Evolutionary conservation across 2,888 invertebrate genomes (phyloP).

Genomic region (Calliopum simillimum): DNA sequence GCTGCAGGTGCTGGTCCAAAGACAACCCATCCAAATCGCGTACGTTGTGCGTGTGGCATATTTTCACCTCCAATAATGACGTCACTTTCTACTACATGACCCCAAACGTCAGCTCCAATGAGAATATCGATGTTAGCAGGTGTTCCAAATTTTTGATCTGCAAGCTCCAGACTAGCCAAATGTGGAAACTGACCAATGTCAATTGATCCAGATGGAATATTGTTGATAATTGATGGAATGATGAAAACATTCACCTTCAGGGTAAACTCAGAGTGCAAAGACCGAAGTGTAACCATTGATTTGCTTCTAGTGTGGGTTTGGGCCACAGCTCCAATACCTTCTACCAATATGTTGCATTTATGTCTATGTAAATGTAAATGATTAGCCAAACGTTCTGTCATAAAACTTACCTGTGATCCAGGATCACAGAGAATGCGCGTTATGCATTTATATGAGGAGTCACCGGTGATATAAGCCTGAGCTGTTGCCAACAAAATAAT

Average conservation of each 20-base stretch:
- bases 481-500: too few relatives aligned
- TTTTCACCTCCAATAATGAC: slow-evolving; percentile 17
- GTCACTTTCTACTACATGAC: slow-evolving; percentile 29
- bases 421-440: too few relatives aligned
- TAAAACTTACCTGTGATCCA: too few relatives aligned
- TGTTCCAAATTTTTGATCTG: slow-evolving; percentile 39
- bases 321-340: too few relatives aligned
- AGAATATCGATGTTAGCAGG: slow-evolving; percentile 40
- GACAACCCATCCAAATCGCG: too few relatives aligned
- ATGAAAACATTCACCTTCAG: not conserved
- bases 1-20: slow-evolving; percentile 34
- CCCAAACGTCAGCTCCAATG: too few relatives aligned
- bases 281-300: too few relatives aligned
- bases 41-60: slow-evolving; percentile 35
- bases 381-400: too few relatives aligned
- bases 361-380: too few relatives aligned
- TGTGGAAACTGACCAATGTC: not conserved
- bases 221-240: slow-evolving; percentile 4
- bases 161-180: not conserved
- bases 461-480: too few relatives aligned
- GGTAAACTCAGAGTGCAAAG: not conserved
- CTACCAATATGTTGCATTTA: too few relatives aligned
- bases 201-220: not conserved
- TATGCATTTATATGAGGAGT: too few relatives aligned
- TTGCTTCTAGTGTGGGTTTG: slow-evolving; percentile 25